These are phyloP conservation scores for Drosophila leonis DNA, from an alignment of 2,888 invertebrate species.

Conservation along the genomic window DNA sequence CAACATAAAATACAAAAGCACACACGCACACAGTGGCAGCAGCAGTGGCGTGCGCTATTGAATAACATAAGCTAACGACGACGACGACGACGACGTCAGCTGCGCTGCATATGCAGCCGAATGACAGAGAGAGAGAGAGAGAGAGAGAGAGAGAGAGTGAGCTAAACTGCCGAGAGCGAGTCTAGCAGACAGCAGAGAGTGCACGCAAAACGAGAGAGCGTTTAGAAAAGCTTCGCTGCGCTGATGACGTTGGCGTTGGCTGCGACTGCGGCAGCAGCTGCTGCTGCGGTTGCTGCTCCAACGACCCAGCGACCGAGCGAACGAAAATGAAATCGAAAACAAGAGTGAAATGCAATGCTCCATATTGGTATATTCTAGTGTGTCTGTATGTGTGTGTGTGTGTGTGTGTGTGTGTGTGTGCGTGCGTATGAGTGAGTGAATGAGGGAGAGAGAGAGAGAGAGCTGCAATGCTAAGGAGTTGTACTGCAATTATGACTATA, in stretches of 20 bases:
- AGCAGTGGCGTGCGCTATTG: slow-evolving; percentile 54
- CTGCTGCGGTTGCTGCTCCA: slow-evolving; percentile 54
- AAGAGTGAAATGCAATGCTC: slow-evolving; percentile 73
- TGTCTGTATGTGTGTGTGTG: slow-evolving; percentile 10
- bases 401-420: slow-evolving; percentile 2
- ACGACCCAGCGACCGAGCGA: slow-evolving; percentile 67
- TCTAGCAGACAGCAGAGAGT: slow-evolving; percentile 37
- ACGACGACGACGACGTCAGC: slow-evolving; percentile 45
- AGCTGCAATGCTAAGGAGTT: slow-evolving; percentile 13
- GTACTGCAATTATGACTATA: slow-evolving; percentile 25
- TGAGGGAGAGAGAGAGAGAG: background rate
- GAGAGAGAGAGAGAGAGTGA: slow-evolving; percentile 9
- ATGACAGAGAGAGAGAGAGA: slow-evolving; percentile 24
- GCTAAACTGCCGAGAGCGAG: slow-evolving; percentile 39
- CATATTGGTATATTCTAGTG: slow-evolving; percentile 56
- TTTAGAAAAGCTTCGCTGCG: slow-evolving; percentile 55
- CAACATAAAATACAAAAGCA: slow-evolving; percentile 28
- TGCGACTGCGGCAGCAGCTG: slow-evolving; percentile 27
- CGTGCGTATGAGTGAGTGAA: background rate
- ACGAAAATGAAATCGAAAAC: slow-evolving; percentile 72
- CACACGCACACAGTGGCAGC: slow-evolving; percentile 18
- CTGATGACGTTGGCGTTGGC: slow-evolving; percentile 41
- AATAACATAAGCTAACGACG: slow-evolving; percentile 58
- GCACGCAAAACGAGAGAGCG: slow-evolving; percentile 35
- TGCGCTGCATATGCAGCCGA: slow-evolving; percentile 60